A percentile compares a stretch with the other conserved stretches of the same genome.
These are phyloP conservation scores for Cephonodes hylas DNA, from an alignment of 2,888 invertebrate genomes.

Conservation along the genomic window DNA sequence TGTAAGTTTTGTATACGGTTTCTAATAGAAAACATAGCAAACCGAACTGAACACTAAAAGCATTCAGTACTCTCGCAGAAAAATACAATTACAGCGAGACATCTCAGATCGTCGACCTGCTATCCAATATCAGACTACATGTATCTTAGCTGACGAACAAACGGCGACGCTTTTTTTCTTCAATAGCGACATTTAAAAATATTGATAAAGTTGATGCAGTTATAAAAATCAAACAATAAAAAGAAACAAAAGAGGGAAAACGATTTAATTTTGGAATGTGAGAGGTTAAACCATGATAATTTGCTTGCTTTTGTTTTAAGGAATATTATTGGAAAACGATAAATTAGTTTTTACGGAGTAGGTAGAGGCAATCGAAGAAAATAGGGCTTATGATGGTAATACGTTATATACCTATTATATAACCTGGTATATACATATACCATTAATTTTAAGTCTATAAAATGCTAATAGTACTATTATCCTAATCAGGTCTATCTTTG, in stretches of 20 bases:
- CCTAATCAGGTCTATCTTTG: background rate
- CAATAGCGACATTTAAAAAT: background rate
- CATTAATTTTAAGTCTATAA: background rate
- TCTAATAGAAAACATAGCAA: constrained; percentile 11
- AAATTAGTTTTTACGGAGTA: too few relatives aligned
- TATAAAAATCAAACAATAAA: background rate
- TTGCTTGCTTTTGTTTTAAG: too few relatives aligned
- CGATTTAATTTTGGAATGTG: too few relatives aligned
- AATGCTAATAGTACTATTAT: background rate
- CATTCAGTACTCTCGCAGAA: background rate
- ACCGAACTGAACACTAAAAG: constrained; percentile 13
- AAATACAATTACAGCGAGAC: constrained; percentile 1
- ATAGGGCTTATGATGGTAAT: too few relatives aligned
- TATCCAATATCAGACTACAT: background rate
- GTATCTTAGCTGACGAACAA: background rate
- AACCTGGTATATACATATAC: too few relatives aligned
- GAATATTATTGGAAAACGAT: too few relatives aligned
- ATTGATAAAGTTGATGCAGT: background rate
- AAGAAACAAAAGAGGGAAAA: background rate
- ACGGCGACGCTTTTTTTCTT: background rate
- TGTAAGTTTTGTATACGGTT: too few relatives aligned
- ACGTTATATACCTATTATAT: too few relatives aligned
- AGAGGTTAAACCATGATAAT: too few relatives aligned
- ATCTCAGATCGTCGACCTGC: constrained; percentile 6
- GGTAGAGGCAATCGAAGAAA: too few relatives aligned